Evolutionary conservation across 2,113 vertebrate species (phyloP).

Genomic region (Strix uralensis): DNA sequence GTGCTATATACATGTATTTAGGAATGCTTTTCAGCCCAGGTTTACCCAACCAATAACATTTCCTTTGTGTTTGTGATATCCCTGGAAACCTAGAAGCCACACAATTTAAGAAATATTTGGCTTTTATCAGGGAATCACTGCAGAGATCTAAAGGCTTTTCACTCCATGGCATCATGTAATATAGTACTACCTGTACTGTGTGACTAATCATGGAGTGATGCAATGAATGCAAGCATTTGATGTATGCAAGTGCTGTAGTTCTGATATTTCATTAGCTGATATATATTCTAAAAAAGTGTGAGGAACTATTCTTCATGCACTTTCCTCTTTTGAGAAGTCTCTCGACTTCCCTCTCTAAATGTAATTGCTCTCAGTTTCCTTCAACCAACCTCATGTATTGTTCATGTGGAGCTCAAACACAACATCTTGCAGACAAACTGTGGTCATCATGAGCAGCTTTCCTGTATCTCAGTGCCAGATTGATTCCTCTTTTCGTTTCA

Average conservation of each 20-base stretch:
- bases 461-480: not conserved
- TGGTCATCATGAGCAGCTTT: not conserved
- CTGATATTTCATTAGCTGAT: not conserved
- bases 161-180: not conserved
- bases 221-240: not conserved
- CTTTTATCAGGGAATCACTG: not conserved
- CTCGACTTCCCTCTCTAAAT: not conserved
- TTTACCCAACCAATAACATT: not conserved
- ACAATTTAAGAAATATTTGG: not conserved
- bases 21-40: not conserved
- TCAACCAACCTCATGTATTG: not conserved
- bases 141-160: not conserved
- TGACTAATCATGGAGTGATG: not conserved
- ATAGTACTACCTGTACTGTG: not conserved
- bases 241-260: not conserved
- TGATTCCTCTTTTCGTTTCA: not conserved
- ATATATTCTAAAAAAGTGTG: not conserved
- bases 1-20: slow-evolving; percentile 21
- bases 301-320: not conserved
- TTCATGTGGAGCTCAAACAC: not conserved
- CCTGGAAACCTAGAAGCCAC: not conserved
- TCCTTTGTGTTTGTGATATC: not conserved
- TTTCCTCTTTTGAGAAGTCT: not conserved
- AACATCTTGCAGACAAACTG: not conserved
- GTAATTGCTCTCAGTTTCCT: not conserved